A percentile compares a stretch with the other conserved stretches of the same genome.
Evolutionary conservation across 2,888 invertebrate genomes (phyloP).

Genomic region (Harpagoxenus sublaevis): DNA sequence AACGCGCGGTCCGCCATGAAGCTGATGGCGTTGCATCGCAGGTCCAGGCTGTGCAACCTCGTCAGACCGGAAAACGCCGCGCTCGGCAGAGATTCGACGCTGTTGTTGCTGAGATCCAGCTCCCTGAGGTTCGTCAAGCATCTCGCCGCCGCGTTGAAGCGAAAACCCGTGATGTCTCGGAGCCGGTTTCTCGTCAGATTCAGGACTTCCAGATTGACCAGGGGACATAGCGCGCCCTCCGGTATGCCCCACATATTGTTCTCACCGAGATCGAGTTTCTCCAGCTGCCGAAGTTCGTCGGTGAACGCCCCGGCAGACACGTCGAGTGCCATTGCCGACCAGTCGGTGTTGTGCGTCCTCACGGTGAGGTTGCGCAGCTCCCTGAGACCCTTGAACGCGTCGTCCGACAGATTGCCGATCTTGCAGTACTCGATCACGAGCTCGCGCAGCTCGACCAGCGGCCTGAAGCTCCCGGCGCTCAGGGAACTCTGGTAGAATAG

Average conservation of each 20-base stretch:
- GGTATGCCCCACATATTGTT: constrained; percentile 94
- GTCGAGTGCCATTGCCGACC: constrained; percentile 93
- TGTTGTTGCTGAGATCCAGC: constrained; percentile 92
- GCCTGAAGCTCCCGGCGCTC: constrained; percentile 92
- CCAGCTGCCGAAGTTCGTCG: constrained; percentile 91
- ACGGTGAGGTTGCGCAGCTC: constrained; percentile 93
- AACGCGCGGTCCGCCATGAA: constrained; percentile 93
- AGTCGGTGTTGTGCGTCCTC: constrained; percentile 94
- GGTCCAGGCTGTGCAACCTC: constrained; percentile 91
- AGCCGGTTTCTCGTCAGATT: constrained; percentile 94
- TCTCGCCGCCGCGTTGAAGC: constrained; percentile 89
- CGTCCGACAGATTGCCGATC: constrained; percentile 93
- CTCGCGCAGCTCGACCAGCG: constrained; percentile 92
- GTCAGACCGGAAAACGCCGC: constrained; percentile 91
- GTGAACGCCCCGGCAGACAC: constrained; percentile 92
- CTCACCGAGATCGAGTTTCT: constrained; percentile 92
- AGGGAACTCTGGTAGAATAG: constrained; percentile 93
- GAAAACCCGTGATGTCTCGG: constrained; percentile 91
- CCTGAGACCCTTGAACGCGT: constrained; percentile 93
- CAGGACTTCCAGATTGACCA: constrained; percentile 91
- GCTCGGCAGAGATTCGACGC: constrained; percentile 91
- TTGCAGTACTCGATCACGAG: constrained; percentile 94
- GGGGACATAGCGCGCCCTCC: constrained; percentile 92
- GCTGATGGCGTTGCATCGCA: constrained; percentile 92
- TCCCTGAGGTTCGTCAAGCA: constrained; percentile 91